Base-by-base conservation (phyloP, 2,888 invertebrate species). In the Eupithecia pulchellata region DNA sequence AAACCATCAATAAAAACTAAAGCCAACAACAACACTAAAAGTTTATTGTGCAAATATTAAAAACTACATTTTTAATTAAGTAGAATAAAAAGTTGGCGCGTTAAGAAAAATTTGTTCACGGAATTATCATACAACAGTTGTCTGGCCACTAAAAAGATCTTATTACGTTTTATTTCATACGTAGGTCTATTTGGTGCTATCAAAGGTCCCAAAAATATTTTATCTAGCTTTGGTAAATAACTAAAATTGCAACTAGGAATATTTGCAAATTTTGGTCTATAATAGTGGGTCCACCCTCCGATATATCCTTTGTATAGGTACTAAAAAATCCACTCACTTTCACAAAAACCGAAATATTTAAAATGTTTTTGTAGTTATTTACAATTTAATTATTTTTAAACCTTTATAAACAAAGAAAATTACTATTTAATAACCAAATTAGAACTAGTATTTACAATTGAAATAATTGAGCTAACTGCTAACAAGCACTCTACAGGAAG, bases 11-110 rank as follows among this genome's bases (percentile, higher is more conserved):
- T 47, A 20, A 34, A 77, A 77, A 75, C 61, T 68, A 62, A 69
- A 61, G 52, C 58, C 61, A 55, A 64, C 69, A 64, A 61, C 25
- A 57, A 42, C 52, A 66, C 52, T 64, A 65, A 57, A 71, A 70
- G 66, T 71, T 65, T 60, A 72, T 64, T 73, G 57, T 47, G 61
- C 66, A 47, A 62, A 70, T 72, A 73, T 71, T 72, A 74, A 76
- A 69, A 63, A 64, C 32, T 75, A 39, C 65, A 75, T 75, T 75
- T 68, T 75, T 77, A 71, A 77, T 70, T 73, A 71, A 77, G 69
- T 73, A 71, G 52, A 55, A 68, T 8, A 29, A 14, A 52, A 61
- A 68, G 62, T 66, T 68, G n/a, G 62, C 1, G 57, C 27, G 4
- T 20, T 29, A 29, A 57, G 17, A 25, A 13, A 36, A 58, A 11